These are phyloP conservation scores for Pangasius macronema DNA, from an alignment of 2,797 vertebrate genomes.

Conservation along the genomic window DNA sequence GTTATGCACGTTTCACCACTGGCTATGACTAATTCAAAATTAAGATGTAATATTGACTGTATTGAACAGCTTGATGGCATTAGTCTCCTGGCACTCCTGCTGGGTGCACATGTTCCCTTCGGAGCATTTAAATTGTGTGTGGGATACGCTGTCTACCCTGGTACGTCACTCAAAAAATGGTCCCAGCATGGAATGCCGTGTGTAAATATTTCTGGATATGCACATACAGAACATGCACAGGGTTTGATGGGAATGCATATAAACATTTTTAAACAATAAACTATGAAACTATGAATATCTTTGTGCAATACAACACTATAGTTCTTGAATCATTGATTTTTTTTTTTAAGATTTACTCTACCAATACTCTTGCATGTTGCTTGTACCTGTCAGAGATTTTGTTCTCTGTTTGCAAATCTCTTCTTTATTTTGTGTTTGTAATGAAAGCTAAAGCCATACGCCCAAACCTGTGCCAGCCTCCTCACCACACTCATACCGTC, in stretches of 20 bases:
- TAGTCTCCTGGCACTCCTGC: slow-evolving; percentile 17
- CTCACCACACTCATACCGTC: neutral
- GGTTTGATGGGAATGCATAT: neutral
- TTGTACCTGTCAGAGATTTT: neutral
- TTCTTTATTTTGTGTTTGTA: neutral
- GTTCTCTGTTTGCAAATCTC: neutral
- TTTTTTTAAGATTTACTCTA: neutral
- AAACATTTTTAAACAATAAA: neutral
- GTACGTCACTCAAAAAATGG: slow-evolving; percentile 11
- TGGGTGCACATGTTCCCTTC: slow-evolving; percentile 1
- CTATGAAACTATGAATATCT: neutral
- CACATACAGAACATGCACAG: neutral
- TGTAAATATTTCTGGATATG: slow-evolving; percentile 20
- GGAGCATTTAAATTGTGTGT: neutral
- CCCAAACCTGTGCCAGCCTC: neutral
- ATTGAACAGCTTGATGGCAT: slow-evolving; percentile 24
- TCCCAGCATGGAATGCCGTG: slow-evolving; percentile 23
- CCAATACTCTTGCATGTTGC: neutral
- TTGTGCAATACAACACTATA: neutral
- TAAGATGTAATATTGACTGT: slow-evolving; percentile 22
- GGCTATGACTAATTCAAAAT: neutral
- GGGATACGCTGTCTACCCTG: neutral
- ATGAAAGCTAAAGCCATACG: neutral
- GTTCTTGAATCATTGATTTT: neutral
- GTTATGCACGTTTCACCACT: neutral